These are phyloP conservation scores for Lepas anatifera DNA, from an alignment of 2,888 invertebrate genomes.

Conservation along the genomic window DNA sequence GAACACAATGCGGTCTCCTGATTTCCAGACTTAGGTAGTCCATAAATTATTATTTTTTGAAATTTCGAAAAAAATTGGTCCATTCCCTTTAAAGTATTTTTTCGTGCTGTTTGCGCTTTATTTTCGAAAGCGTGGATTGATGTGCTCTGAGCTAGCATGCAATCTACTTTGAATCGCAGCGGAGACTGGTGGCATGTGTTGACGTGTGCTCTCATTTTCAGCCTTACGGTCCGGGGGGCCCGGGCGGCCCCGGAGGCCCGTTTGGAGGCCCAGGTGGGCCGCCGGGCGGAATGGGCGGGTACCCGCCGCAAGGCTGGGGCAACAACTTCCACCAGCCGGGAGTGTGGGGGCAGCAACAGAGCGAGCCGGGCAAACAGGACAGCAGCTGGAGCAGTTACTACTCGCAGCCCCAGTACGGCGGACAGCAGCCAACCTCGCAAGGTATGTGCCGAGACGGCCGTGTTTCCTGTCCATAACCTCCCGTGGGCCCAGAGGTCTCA, in stretches of 20 bases:
- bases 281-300: slow-evolving; percentile 30
- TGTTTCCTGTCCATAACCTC: too few relatives aligned
- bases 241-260: slow-evolving; percentile 32
- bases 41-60: too few relatives aligned
- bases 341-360: slow-evolving; percentile 9
- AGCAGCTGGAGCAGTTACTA: slow-evolving; percentile 40
- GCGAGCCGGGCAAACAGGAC: slow-evolving; percentile 30
- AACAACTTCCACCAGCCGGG: slow-evolving; percentile 34
- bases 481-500: too few relatives aligned
- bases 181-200: too few relatives aligned
- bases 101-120: too few relatives aligned
- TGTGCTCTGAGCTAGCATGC: too few relatives aligned
- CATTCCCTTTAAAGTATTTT: too few relatives aligned
- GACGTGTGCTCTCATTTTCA: neutral
- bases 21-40: too few relatives aligned
- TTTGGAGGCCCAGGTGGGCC: slow-evolving; percentile 29
- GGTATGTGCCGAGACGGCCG: neutral
- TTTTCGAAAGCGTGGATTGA: too few relatives aligned
- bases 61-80: too few relatives aligned
- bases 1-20: too few relatives aligned
- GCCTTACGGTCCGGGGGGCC: slow-evolving; percentile 34
- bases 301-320: slow-evolving; percentile 33
- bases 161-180: too few relatives aligned
- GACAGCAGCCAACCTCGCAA: slow-evolving; percentile 7
- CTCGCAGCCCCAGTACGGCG: slow-evolving; percentile 32